Evolutionary conservation across 2,113 vertebrate genomes (phyloP).

Genomic region (Neomonachus schauinslandi): DNA sequence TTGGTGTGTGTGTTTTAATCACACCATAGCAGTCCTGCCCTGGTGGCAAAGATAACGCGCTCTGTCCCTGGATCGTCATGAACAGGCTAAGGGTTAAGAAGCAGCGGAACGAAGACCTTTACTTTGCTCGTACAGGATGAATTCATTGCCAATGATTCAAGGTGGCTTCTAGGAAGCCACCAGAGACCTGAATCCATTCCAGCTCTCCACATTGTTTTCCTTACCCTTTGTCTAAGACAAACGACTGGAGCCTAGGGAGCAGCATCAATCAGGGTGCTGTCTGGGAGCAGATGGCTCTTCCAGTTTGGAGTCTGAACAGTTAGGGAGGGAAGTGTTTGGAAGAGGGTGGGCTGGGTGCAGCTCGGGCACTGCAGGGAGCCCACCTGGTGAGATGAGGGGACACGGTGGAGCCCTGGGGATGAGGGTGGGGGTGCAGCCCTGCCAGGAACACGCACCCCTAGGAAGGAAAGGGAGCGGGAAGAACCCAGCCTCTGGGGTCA

Average conservation of each 20-base stretch:
- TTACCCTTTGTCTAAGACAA: neutral
- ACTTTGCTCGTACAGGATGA: rapidly evolving
- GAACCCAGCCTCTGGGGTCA: neutral
- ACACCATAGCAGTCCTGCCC: neutral
- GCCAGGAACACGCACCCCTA: rapidly evolving
- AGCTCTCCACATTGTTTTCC: neutral
- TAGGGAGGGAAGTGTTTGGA: neutral
- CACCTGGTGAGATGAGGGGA: too few species aligned
- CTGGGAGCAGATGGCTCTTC: neutral
- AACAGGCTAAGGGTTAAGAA: neutral
- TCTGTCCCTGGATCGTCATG: neutral
- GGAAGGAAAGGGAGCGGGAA: neutral
- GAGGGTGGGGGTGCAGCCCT: rapidly evolving
- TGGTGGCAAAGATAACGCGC: rapidly evolving
- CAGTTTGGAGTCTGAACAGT: neutral
- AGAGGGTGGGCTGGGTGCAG: neutral
- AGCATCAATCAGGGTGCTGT: neutral
- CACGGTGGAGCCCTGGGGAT: neutral
- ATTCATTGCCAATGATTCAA: rapidly evolving
- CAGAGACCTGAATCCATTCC: neutral
- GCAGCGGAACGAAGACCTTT: rapidly evolving
- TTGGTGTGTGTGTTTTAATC: neutral
- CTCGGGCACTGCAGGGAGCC: neutral
- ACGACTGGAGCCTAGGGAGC: neutral
- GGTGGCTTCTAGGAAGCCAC: neutral